phyloP scores from a whole-genome alignment of 2,797 vertebrate species.

The Platalea minor region DNA sequence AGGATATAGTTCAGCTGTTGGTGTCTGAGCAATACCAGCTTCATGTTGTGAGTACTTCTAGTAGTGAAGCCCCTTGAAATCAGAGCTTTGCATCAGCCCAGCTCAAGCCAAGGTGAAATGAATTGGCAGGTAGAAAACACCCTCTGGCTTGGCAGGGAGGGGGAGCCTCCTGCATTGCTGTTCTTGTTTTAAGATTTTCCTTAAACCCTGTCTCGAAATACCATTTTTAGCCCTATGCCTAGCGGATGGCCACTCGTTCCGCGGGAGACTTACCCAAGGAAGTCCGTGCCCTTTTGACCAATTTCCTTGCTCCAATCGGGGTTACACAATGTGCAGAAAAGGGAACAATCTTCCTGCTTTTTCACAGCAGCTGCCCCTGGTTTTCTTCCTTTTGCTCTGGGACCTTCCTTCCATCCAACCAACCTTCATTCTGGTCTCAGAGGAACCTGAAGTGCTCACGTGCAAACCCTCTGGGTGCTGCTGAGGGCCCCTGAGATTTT shows the following conservation, averaged over 20 bases:
- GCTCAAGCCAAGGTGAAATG: neutral
- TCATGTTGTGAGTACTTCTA: too few relatives aligned
- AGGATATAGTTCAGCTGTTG: neutral
- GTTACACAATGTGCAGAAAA: neutral
- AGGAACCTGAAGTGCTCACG: neutral
- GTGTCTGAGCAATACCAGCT: neutral
- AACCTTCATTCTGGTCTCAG: neutral
- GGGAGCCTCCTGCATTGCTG: neutral
- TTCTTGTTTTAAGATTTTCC: neutral
- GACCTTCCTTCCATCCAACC: neutral
- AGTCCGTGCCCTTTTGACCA: neutral
- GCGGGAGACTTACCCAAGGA: neutral
- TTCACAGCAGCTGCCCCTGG: neutral
- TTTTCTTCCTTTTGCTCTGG: neutral
- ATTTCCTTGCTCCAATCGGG: neutral
- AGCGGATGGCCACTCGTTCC: accelerated
- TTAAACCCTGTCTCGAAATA: neutral
- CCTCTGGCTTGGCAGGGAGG: neutral
- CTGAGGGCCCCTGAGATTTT: neutral
- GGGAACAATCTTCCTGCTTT: neutral
- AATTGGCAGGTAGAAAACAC: neutral
- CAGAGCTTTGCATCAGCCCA: neutral
- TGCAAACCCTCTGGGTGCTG: neutral
- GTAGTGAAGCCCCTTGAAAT: neutral
- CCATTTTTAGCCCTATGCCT: neutral